Evolutionary conservation across 2,888 invertebrate genomes (phyloP), one percentile per base, ranked within the genome.

Genomic region (Sipha maydis): DNA sequence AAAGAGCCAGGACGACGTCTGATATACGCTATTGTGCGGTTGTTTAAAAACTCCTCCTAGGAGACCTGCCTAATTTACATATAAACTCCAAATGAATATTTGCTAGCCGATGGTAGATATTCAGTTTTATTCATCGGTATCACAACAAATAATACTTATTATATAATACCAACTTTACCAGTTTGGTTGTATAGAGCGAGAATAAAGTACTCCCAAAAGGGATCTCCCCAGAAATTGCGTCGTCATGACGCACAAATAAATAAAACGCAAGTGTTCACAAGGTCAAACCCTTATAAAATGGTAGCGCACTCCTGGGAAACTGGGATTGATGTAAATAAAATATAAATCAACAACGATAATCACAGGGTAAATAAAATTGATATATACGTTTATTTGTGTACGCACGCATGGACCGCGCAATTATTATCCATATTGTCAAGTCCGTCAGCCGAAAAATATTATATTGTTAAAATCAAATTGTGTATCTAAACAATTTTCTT

Each of bases 181-280:
- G 41, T 31, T 21, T 9, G 48, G 14, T 14, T 17, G 34, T 34
- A n/a, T 17, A 19, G 4, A 17, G 71, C 54, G n/a, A 56, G 54
- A n/a, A 83, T 25, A 56, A 34, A 83, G 83, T 19, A 38, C 34
- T 83, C 54, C 54, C 83, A n/a, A 41, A 73, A 73, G 73, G 73
- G 34, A 25, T n/a, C 31, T 83, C 34, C n/a, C 9, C 54, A 25
- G 83, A 73, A 34, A 83, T 83, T 8, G 48, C 56, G 34, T 34
- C 34, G 83, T 83, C 31, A 54, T n/a, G 54, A 48, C 31, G 31
- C 25, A 34, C 73, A 21, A 73, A 73, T 73, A 54, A 56, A 83
- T 41, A 83, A 83, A 73, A 83, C 28, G 71, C 11, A 4, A 28
- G 41, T 31, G 67, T 56, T 73, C n/a, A 25, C 54, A n/a, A 34